Evolutionary conservation across 2,888 invertebrate genomes (phyloP).

Genomic region (Odontothrips loti): DNA sequence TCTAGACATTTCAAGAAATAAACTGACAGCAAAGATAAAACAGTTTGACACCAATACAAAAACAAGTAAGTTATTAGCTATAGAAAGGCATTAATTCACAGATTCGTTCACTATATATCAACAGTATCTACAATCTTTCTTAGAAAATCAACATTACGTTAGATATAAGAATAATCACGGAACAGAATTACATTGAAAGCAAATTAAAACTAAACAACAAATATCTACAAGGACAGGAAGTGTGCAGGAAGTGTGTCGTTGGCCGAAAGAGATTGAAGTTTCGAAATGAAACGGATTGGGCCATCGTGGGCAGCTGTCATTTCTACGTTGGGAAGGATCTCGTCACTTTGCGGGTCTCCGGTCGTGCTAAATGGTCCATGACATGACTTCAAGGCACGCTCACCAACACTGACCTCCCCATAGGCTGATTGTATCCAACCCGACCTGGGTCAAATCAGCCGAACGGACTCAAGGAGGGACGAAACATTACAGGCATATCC

Average conservation of each 20-base stretch:
- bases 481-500: too few relatives aligned
- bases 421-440: too few relatives aligned
- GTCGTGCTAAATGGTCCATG: too few relatives aligned
- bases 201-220: constrained; percentile 3
- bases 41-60: background rate
- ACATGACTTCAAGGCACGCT: too few relatives aligned
- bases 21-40: background rate
- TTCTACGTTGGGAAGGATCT: too few relatives aligned
- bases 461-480: too few relatives aligned
- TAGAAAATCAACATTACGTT: background rate
- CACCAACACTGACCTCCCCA: too few relatives aligned
- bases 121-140: background rate
- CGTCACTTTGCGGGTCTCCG: too few relatives aligned
- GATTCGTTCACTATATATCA: background rate
- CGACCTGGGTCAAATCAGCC: too few relatives aligned
- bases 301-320: too few relatives aligned
- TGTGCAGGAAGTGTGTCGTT: background rate
- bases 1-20: background rate
- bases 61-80: background rate
- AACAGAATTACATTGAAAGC: background rate
- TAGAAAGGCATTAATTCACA: background rate
- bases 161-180: background rate
- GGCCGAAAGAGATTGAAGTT: too few relatives aligned
- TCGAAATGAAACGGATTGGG: too few relatives aligned
- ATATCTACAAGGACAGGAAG: background rate